Percentiles rank a stretch among this genome's conserved stretches.
Conservation (phyloP, 2,113 vertebrate species). For the Micronycteris hirsuta region DNA sequence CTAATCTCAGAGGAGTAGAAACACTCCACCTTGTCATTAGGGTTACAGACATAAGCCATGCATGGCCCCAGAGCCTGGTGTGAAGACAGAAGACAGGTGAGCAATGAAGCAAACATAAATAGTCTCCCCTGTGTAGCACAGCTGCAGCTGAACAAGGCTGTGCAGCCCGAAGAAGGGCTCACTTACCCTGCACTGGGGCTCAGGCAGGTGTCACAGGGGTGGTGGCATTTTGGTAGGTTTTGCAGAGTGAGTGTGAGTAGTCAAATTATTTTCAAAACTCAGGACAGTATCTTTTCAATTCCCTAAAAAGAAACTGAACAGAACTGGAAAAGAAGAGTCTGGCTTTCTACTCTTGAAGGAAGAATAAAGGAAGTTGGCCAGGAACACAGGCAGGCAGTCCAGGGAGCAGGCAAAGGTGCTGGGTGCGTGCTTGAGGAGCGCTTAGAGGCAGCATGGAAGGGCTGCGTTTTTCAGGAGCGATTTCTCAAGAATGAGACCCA, state of each 20-base stretch:
- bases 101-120: not conserved
- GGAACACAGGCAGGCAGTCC: not conserved
- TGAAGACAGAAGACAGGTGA: not conserved
- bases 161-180: not conserved
- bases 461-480: not conserved
- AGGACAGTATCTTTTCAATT: not conserved
- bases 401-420: not conserved
- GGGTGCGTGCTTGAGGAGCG: rapidly evolving
- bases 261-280: not conserved
- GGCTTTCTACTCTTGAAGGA: not conserved
- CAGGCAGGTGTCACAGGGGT: not conserved
- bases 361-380: not conserved
- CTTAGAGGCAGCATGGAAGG: not conserved
- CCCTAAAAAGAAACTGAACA: not conserved
- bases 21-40: not conserved
- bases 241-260: not conserved
- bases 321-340: not conserved
- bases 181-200: not conserved
- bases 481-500: not conserved
- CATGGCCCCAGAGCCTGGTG: not conserved
- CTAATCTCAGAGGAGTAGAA: not conserved
- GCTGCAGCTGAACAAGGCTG: not conserved
- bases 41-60: not conserved
- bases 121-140: no score
- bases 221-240: not conserved